A percentile compares a stretch with the other conserved stretches of the same genome.
Conservation (phyloP, 2,113 vertebrate genomes). For the Protobothrops flavoviridis region DNA sequence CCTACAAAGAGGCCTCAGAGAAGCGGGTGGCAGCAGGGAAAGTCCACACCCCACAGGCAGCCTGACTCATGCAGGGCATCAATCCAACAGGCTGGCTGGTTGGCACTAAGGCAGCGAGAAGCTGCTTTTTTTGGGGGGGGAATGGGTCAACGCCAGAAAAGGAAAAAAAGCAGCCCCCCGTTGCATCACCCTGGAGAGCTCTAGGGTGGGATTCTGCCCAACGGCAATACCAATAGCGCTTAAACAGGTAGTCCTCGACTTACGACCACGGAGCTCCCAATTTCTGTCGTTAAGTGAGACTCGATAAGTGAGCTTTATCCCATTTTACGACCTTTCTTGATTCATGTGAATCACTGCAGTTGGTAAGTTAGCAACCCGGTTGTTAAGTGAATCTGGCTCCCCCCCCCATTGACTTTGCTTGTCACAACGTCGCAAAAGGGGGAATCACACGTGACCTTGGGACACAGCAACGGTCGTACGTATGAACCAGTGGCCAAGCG, state of each 20-base stretch:
- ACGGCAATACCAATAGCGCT: background rate
- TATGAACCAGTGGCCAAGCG: too few relatives aligned
- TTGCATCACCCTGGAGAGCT: background rate
- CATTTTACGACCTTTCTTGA: too few relatives aligned
- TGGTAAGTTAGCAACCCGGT: too few relatives aligned
- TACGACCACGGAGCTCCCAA: background rate
- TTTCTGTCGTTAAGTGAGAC: background rate
- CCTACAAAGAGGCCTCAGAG: constrained; percentile 65
- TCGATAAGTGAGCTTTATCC: too few relatives aligned
- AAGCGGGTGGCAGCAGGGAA: constrained; percentile 15
- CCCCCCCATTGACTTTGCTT: too few relatives aligned
- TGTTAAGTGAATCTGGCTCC: too few relatives aligned
- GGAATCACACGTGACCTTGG: too few relatives aligned
- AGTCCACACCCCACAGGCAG: background rate
- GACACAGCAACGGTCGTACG: too few relatives aligned
- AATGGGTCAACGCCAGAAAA: background rate
- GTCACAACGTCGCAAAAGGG: too few relatives aligned
- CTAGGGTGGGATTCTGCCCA: background rate
- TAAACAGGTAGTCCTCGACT: background rate
- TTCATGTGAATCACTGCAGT: too few relatives aligned
- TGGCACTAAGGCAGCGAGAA: constrained; percentile 26
- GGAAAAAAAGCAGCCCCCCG: background rate
- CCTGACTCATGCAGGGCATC: background rate
- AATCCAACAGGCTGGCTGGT: background rate
- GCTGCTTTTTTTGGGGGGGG: background rate